A percentile compares a stretch with the other conserved stretches of the same genome.
Conservation (phyloP, 2,113 vertebrate species). For the Dendropsophus ebraccatus region DNA sequence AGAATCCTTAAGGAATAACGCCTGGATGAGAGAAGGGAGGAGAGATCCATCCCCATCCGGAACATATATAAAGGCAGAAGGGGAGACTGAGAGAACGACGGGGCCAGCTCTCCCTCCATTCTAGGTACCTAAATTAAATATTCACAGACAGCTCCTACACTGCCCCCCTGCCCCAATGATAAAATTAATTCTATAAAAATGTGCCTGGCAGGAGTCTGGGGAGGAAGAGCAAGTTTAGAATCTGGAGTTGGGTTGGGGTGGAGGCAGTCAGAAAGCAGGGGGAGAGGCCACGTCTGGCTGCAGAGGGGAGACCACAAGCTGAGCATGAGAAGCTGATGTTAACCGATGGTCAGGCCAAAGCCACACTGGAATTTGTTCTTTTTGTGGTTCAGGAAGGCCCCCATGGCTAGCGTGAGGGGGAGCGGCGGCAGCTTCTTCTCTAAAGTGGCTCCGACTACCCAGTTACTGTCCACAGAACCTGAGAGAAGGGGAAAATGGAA, state of each 20-base stretch:
- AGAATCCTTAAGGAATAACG: background rate
- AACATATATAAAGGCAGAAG: constrained; percentile 5
- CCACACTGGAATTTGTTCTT: constrained; percentile 94
- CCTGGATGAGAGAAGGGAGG: background rate
- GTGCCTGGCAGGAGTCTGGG: constrained; percentile 37
- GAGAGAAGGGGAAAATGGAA: background rate
- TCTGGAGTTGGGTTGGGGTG: background rate
- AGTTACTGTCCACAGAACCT: constrained; percentile 89
- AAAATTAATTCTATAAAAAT: constrained; percentile 44
- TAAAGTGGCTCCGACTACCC: constrained; percentile 86
- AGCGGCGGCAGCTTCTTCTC: constrained; percentile 89
- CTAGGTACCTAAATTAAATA: constrained; percentile 15
- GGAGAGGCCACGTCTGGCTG: constrained; percentile 23
- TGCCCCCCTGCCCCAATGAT: constrained; percentile 46
- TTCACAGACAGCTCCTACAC: background rate
- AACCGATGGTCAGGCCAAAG: constrained; percentile 88
- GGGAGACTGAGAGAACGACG: background rate
- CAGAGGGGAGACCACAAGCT: constrained; percentile 10
- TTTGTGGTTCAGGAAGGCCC: constrained; percentile 90
- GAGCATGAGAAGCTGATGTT: constrained; percentile 55
- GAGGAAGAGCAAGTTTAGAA: constrained; percentile 5
- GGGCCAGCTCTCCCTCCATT: background rate
- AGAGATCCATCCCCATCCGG: background rate
- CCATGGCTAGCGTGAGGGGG: constrained; percentile 85
- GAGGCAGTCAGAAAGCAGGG: constrained; percentile 9